phyloP scores from a whole-genome alignment of 2,888 invertebrate species.

The Pyrochroa serraticornis region DNA sequence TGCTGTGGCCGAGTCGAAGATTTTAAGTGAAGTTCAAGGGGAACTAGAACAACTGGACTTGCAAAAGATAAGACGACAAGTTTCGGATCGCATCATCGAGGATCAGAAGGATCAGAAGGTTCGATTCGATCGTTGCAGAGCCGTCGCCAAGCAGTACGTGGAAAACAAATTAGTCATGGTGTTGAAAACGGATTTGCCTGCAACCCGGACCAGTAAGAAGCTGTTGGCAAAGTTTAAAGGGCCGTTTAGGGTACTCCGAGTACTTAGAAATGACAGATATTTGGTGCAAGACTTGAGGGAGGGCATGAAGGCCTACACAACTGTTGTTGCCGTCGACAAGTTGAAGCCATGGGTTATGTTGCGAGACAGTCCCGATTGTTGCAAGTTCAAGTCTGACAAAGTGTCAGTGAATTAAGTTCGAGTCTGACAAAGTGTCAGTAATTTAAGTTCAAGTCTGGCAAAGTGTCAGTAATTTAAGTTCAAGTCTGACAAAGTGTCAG shows the following conservation, averaged over 20 bases:
- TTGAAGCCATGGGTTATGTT: neutral
- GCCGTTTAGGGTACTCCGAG: neutral
- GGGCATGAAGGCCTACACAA: slow-evolving; percentile 14
- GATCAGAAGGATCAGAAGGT: slow-evolving; percentile 28
- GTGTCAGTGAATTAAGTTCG: neutral
- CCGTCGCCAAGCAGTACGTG: neutral
- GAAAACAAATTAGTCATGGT: neutral
- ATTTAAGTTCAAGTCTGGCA: too few species aligned
- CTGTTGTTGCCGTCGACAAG: neutral
- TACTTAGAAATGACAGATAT: neutral
- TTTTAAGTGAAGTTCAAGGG: neutral
- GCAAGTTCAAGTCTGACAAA: neutral
- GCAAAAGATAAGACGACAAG: slow-evolving; percentile 11
- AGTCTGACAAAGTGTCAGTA: neutral
- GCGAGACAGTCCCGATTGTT: neutral
- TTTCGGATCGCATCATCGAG: slow-evolving; percentile 16
- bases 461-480: too few species aligned
- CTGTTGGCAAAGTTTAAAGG: slow-evolving; percentile 1
- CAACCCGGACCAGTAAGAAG: neutral
- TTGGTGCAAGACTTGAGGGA: neutral
- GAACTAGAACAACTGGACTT: slow-evolving; percentile 12
- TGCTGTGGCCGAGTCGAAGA: too few species aligned
- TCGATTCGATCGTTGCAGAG: slow-evolving; percentile 21
- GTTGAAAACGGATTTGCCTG: slow-evolving; percentile 14
- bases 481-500: too few species aligned